Conservation (phyloP, 2,113 vertebrate genomes). For the Hippopotamus amphibius region DNA sequence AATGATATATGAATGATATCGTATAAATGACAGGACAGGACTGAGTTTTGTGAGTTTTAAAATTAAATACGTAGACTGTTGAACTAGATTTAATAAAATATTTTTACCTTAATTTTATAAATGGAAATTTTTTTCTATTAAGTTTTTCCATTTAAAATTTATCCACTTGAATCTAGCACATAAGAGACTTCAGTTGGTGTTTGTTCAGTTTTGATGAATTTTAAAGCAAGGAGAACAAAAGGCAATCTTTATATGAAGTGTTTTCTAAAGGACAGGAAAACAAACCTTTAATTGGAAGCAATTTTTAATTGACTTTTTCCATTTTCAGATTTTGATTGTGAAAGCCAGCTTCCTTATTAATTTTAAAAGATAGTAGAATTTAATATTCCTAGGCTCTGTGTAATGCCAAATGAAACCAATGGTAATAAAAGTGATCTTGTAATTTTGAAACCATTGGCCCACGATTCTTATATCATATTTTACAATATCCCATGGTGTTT, state of each 20-base stretch:
- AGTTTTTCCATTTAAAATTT: conserved; percentile 54
- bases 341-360: conserved; percentile 20
- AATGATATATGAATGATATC: background rate
- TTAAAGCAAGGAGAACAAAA: conserved; percentile 55
- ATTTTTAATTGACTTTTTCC: conserved; percentile 36
- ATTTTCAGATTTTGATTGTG: conserved; percentile 61
- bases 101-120: conserved; percentile 68
- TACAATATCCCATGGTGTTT: background rate
- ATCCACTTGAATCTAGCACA: conserved; percentile 13
- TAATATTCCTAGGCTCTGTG: background rate
- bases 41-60: conserved; percentile 61
- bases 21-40: background rate
- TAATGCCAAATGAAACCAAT: conserved; percentile 47
- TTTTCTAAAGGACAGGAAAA: conserved; percentile 24
- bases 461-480: background rate
- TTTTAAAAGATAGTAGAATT: conserved; percentile 30
- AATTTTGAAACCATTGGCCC: background rate
- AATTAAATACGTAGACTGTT: conserved; percentile 55
- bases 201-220: conserved; percentile 54
- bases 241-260: background rate
- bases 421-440: background rate
- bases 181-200: background rate
- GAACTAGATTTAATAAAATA: conserved; percentile 68
- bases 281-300: conserved; percentile 38
- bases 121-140: conserved; percentile 63